These are phyloP conservation scores for Colletes collaris DNA, from an alignment of 2,888 invertebrate species.

Conservation along the genomic window DNA sequence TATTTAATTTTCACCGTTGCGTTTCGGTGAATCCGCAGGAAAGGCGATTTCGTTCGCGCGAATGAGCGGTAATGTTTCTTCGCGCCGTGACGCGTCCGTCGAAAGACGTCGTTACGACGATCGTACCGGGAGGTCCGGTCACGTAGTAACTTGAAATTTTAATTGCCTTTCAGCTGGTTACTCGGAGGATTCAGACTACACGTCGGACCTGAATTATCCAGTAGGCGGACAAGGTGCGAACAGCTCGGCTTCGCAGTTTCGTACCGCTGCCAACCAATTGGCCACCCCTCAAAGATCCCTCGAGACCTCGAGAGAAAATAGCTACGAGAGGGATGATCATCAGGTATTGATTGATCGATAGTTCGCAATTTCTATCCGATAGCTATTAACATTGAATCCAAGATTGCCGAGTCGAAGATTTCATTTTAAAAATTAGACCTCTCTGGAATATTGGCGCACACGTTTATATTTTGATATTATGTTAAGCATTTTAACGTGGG, in stretches of 20 bases:
- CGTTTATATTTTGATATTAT: no score
- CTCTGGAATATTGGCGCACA: no score
- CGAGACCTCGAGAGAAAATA: constrained; percentile 92
- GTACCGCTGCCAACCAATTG: constrained; percentile 90
- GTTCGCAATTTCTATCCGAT: constrained; percentile 1
- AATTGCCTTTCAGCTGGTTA: constrained; percentile 90
- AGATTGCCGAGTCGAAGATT: no score
- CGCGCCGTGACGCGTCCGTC: not conserved
- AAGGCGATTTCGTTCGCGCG: constrained; percentile 18
- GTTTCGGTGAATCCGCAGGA: constrained; percentile 1
- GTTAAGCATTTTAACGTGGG: no score
- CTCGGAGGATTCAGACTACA: constrained; percentile 98
- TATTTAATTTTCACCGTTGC: not conserved
- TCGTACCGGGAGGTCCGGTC: not conserved
- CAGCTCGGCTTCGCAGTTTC: constrained; percentile 95
- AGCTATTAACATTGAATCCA: not conserved
- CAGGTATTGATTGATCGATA: constrained; percentile 78
- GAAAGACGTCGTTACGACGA: constrained; percentile 12
- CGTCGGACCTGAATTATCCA: constrained; percentile 97
- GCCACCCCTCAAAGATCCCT: constrained; percentile 91
- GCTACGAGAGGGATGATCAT: constrained; percentile 91
- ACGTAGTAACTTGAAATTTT: constrained; percentile 18
- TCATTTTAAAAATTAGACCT: no score
- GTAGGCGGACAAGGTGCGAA: constrained; percentile 93
- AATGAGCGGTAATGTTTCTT: constrained; percentile 7